Conservation (phyloP, 2,113 vertebrate genomes). For the Chloroceryle aenea region DNA sequence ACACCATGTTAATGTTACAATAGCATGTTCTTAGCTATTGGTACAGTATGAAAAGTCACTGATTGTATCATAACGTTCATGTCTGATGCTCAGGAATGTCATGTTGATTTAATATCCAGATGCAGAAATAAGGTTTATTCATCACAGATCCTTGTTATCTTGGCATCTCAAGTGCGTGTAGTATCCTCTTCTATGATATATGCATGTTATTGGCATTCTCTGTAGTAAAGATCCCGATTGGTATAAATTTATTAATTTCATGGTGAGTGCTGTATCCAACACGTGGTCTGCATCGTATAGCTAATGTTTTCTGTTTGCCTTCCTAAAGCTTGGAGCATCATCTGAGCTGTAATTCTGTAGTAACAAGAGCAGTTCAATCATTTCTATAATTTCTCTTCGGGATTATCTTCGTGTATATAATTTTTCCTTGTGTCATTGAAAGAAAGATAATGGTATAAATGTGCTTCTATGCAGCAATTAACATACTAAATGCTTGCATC, state of each 20-base stretch:
- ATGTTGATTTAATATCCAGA: background rate
- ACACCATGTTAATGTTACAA: background rate
- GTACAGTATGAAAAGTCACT: background rate
- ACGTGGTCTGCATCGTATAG: background rate
- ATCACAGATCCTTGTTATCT: background rate
- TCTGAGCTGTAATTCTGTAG: background rate
- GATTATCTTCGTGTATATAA: background rate
- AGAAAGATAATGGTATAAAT: background rate
- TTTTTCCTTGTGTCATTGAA: background rate
- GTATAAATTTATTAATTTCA: background rate
- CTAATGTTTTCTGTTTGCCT: background rate
- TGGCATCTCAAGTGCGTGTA: background rate
- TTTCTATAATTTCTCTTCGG: background rate
- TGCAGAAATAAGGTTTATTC: background rate
- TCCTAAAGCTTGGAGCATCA: background rate
- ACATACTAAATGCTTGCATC: background rate
- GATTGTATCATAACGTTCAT: background rate
- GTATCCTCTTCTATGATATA: background rate
- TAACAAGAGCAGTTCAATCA: background rate
- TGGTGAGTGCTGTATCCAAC: background rate
- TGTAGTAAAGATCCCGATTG: background rate
- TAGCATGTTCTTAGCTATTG: background rate
- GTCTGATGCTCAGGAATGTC: background rate
- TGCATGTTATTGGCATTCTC: background rate
- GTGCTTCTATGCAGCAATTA: background rate